phyloP scores from a whole-genome alignment of 2,888 invertebrate species.

The Elgonia sp. region DNA sequence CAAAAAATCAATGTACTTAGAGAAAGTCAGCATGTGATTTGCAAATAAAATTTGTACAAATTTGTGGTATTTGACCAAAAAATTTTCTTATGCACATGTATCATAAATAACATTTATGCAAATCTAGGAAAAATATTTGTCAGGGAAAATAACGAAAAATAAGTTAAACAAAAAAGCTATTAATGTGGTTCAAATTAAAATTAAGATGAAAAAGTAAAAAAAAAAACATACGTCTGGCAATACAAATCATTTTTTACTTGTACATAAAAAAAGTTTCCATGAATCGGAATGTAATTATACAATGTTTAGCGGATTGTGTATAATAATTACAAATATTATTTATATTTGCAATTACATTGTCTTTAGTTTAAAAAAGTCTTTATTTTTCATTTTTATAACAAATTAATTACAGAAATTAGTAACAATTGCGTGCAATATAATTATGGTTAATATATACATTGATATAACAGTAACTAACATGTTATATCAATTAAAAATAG shows the following conservation, averaged over 20 bases:
- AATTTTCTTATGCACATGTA: slow-evolving; percentile 49
- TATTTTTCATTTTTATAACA: too few species aligned
- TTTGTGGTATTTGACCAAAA: slow-evolving; percentile 31
- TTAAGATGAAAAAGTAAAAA: slow-evolving; percentile 16
- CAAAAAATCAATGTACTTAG: slow-evolving; percentile 11
- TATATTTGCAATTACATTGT: too few species aligned
- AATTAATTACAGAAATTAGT: too few species aligned
- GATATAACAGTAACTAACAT: too few species aligned
- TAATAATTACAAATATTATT: too few species aligned
- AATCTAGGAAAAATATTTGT: slow-evolving; percentile 60
- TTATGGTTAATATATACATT: too few species aligned
- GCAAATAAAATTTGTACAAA: slow-evolving; percentile 53
- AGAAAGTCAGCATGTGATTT: slow-evolving; percentile 51
- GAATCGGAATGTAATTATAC: background rate
- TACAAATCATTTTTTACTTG: slow-evolving; percentile 7
- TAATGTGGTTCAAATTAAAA: slow-evolving; percentile 49
- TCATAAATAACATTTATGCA: slow-evolving; percentile 45
- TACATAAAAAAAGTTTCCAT: background rate
- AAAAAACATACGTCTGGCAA: slow-evolving; percentile 4
- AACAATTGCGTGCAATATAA: too few species aligned
- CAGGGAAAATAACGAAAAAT: slow-evolving; percentile 55
- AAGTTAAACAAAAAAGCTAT: slow-evolving; percentile 32
- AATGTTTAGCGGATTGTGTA: too few species aligned
- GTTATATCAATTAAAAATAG: too few species aligned
- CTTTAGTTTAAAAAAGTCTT: too few species aligned